Evolutionary conservation across 2,113 vertebrate genomes (phyloP), one percentile per base, ranked within the genome.

Genomic region (Azemiops feae): DNA sequence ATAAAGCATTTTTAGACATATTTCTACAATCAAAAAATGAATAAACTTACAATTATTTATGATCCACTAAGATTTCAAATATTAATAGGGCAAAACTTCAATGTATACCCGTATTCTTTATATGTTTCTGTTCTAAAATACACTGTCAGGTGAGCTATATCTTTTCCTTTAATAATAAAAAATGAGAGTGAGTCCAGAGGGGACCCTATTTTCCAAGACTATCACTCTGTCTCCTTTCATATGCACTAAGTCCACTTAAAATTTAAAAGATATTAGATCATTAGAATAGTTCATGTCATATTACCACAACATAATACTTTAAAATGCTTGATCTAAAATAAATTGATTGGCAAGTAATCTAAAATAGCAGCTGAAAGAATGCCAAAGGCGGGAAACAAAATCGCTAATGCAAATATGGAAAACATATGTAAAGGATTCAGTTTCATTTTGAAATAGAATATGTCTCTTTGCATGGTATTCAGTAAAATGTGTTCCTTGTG

Each of bases 401-500:
- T 5, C 64, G 91, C 92, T 92, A 96, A 95, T 93, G 90, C 55
- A 94, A 93, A 89, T 95, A 96, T 96, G 1, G 3, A 91, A 96
- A 97, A 96, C 93, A 94, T 54, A 92, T 94, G 94, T 89, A 94
- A 89, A 85, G 91, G 91, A 94, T 95, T 94, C 0, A 52, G 94
- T 97, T 96, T 96, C 95, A 94, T 95, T 96, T 94, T 94, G 91
- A 94, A 96, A 96, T 93, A 57, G 89, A 90, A 95, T 89, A 87
- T 58, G 74, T 88, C 87, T 30, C 60, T 95, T 95, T 92, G 52
- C 90, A 27, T 89, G 96, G 96, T 92, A 92, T 92, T 95, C 85
- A 43, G 93, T 95, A 92, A 96, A 96, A 96, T 95, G 10, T 88
- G 81, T 95, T 96, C 95, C 92, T 95, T 93, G 52, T 92, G 89